These are phyloP conservation scores for Eonycteris spelaea DNA, from an alignment of 2,113 vertebrate species.

Conservation along the genomic window DNA sequence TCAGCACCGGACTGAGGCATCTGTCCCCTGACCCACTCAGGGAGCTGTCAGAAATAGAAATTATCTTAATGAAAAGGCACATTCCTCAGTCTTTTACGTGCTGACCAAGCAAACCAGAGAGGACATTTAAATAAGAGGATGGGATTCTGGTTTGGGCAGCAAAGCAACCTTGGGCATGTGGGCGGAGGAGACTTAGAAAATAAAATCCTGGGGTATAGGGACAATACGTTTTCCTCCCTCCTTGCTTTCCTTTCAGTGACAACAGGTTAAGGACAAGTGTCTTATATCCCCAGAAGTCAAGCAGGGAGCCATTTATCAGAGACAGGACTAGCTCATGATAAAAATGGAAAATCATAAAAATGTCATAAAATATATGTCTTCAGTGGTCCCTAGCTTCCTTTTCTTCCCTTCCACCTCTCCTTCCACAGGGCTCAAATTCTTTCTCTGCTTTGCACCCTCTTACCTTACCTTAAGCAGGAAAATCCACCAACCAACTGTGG, in stretches of 20 bases:
- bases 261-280: neutral
- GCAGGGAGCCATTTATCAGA: neutral
- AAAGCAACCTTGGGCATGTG: neutral
- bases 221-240: neutral
- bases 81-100: neutral
- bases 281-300: neutral
- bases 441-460: too few relatives aligned
- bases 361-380: neutral
- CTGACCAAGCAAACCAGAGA: slow-evolving; percentile 24
- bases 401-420: neutral
- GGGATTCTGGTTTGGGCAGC: neutral
- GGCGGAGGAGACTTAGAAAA: neutral
- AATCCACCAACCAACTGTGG: neutral
- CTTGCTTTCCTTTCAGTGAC: neutral
- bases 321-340: neutral
- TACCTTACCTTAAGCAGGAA: neutral
- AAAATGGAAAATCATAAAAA: slow-evolving; percentile 23
- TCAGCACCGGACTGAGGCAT: neutral
- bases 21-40: neutral
- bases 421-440: too few relatives aligned
- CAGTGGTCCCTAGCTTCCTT: neutral
- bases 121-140: slow-evolving; percentile 27
- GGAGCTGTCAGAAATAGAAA: slow-evolving; percentile 47
- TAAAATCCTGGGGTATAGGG: neutral
- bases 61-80: slow-evolving; percentile 39